Conservation (phyloP, 1,140 invertebrate species). For the Nasonia vitripennis region DNA sequence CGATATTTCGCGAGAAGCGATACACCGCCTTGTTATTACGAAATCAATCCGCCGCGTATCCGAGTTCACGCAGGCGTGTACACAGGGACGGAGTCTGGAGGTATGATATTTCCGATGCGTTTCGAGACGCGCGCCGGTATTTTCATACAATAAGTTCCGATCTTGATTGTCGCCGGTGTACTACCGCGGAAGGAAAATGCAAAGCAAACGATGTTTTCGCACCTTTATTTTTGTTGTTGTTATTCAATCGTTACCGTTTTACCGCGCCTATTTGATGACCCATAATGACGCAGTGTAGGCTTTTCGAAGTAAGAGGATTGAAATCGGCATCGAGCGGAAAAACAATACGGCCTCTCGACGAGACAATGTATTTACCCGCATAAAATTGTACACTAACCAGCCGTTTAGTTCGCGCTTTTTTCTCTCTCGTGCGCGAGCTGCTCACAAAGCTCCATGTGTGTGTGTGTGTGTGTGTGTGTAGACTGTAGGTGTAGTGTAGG, state of each 20-base stretch:
- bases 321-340: too few relatives aligned
- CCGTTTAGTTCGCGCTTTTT: not conserved
- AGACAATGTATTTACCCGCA: not conserved
- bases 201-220: too few relatives aligned
- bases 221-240: too few relatives aligned
- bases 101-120: conserved; percentile 8
- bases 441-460: not conserved
- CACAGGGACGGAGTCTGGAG: too few relatives aligned
- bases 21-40: conserved; percentile 38
- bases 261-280: too few relatives aligned
- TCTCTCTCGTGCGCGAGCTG: not conserved
- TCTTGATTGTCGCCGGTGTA: not conserved
- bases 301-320: too few relatives aligned
- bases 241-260: too few relatives aligned
- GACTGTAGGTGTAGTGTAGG: too few relatives aligned
- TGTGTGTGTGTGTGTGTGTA: not conserved
- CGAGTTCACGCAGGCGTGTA: not conserved
- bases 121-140: not conserved
- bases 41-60: conserved; percentile 18
- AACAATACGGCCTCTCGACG: not conserved
- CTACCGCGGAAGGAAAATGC: too few relatives aligned
- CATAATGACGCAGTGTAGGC: too few relatives aligned
- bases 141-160: not conserved
- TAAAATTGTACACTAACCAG: not conserved
- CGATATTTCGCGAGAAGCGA: not conserved